These are phyloP conservation scores for Panthera tigris DNA, from an alignment of 2,113 vertebrate genomes.

Conservation along the genomic window DNA sequence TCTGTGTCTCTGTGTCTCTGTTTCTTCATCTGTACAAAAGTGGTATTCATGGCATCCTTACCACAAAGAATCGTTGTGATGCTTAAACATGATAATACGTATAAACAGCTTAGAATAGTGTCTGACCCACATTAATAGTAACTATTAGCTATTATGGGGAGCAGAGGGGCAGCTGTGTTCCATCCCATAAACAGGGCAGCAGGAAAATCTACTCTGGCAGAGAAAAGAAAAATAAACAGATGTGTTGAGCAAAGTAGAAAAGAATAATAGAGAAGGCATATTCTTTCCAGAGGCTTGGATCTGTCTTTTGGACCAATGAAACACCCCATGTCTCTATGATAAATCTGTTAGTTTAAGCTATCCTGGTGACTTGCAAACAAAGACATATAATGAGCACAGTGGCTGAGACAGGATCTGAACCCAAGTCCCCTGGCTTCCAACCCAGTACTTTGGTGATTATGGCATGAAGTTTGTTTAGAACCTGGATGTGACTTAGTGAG, in stretches of 20 bases:
- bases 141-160: neutral
- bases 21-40: neutral
- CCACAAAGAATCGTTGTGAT: neutral
- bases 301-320: neutral
- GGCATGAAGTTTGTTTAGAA: neutral
- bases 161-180: neutral
- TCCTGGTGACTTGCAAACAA: neutral
- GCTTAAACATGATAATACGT: neutral
- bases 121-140: neutral
- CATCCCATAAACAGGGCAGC: neutral
- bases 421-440: neutral
- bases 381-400: neutral
- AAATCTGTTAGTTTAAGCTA: neutral
- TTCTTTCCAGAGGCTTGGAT: neutral
- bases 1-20: neutral
- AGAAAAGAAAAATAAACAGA: neutral
- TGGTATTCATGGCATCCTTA: neutral
- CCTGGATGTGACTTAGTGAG: neutral
- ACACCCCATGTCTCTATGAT: neutral
- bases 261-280: neutral
- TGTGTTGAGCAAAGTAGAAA: neutral
- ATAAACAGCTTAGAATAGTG: neutral
- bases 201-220: neutral
- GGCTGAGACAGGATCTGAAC: constrained; percentile 30
- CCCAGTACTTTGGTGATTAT: neutral